A percentile compares a stretch with the other conserved stretches of the same genome.
Conservation (phyloP, 2,113 vertebrate species). For the Callipepla squamata region DNA sequence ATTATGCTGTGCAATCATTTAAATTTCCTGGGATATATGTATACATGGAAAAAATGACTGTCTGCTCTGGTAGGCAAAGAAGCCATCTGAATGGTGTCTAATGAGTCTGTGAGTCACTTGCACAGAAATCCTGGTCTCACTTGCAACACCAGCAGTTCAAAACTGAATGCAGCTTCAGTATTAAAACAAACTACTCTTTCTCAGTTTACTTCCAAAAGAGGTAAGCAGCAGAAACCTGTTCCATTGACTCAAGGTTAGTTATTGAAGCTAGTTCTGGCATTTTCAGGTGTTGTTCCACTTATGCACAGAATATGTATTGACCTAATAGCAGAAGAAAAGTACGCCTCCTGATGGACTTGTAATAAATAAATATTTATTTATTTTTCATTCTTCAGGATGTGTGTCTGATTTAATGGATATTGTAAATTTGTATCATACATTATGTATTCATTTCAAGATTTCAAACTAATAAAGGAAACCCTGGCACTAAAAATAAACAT, state of each 20-base stretch:
- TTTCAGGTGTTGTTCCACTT: neutral
- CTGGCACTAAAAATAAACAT: neutral
- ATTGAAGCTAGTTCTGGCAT: neutral
- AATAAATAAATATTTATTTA: neutral
- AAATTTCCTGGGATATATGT: neutral
- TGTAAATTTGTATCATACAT: neutral
- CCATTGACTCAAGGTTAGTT: neutral
- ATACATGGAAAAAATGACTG: neutral
- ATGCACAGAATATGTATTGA: neutral
- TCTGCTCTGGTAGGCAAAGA: neutral
- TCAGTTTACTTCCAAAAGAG: neutral
- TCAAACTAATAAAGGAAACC: neutral
- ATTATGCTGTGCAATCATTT: neutral
- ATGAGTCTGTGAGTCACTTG: neutral
- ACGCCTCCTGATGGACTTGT: neutral
- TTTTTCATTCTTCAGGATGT: neutral
- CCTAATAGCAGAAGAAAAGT: neutral
- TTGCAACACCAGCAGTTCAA: neutral
- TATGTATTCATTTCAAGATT: neutral
- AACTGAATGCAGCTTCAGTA: neutral
- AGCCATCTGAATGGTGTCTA: neutral
- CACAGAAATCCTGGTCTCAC: neutral
- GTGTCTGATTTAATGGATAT: neutral
- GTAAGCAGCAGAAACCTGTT: neutral
- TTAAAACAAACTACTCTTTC: neutral